Evolutionary conservation across 2,888 invertebrate species (phyloP).

Genomic region (Athrips mouffetella): DNA sequence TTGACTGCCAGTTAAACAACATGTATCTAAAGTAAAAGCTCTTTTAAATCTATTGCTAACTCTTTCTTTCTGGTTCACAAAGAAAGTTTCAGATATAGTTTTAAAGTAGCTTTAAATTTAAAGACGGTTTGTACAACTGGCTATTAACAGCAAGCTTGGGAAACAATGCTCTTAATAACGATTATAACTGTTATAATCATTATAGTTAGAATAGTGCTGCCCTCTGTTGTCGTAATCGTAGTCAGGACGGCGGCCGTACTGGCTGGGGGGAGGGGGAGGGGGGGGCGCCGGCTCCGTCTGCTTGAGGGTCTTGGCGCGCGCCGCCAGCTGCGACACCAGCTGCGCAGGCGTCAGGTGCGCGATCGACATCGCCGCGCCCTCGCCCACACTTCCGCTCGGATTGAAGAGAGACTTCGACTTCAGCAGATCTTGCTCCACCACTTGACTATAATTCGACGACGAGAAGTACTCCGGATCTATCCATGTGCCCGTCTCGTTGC

Average conservation of each 20-base stretch:
- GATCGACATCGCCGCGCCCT: slow-evolving; percentile 60
- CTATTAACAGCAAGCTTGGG: too few species aligned
- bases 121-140: too few species aligned
- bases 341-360: slow-evolving; percentile 71
- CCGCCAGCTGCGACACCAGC: slow-evolving; percentile 66
- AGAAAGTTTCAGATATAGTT: too few species aligned
- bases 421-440: slow-evolving; percentile 61
- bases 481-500: slow-evolving; percentile 38
- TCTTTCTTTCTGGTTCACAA: too few species aligned
- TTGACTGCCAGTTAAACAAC: too few species aligned
- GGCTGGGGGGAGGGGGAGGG: slow-evolving; percentile 27
- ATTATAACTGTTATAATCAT: slow-evolving; percentile 38
- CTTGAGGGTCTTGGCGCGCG: slow-evolving; percentile 66
- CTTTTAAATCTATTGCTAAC: too few species aligned
- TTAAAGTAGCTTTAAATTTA: too few species aligned
- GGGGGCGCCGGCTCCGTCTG: slow-evolving; percentile 40
- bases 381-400: slow-evolving; percentile 53
- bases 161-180: slow-evolving; percentile 50
- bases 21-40: too few species aligned
- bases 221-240: slow-evolving; percentile 40
- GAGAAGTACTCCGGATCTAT: slow-evolving; percentile 50
- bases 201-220: slow-evolving; percentile 35
- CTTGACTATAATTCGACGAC: slow-evolving; percentile 61
- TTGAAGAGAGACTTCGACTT: slow-evolving; percentile 63
- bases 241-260: slow-evolving; percentile 36